Base-by-base conservation (phyloP, 2,113 vertebrate species). In the Puntigrus tetrazona region DNA sequence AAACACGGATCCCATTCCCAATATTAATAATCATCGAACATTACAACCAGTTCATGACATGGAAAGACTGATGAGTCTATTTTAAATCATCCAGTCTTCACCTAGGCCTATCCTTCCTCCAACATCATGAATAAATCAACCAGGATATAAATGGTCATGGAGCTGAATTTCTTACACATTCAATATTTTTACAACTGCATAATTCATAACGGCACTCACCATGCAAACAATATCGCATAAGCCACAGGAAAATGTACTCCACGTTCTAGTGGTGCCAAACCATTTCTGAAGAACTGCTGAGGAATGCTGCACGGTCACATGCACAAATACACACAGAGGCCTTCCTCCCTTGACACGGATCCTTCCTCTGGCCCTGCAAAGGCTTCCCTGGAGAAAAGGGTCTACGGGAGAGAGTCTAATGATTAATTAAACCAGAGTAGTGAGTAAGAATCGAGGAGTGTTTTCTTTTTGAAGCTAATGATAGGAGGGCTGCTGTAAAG, bases 401-500 rank as follows among this genome's bases (percentile, higher is more conserved):
- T 92, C 90, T 89, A 83, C 93, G 90, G 87, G 91, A 94, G 93
- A 92, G 92, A 94, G 93, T 92, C 92, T 94, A 94, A 95, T 94
- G 92, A 94, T 93, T 94, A 94, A 95, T 95, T 94, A 94, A 92
- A 93, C 91, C 92, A 92, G 90, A 90, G 90, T 92, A 87, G 90
- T 95, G 93, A 94, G 93, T 95, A 94, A 93, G 93, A 89, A 92
- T 93, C 90, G 90, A 89, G 78, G 88, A 91, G 85, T 89, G 90
- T 91, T 93, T 92, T 89, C 90, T 92, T 93, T 90, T 88, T 89
- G 88, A 88, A 90, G 86, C 78, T 76, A 34, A 47, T 74, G 41
- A 90, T 88, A 88, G 74, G 85, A 90, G 88, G 88, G 27, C 59
- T 77, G 41, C 74, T 45, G 92, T 91, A 89, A 92, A 89, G 86